Conservation (phyloP, 1,140 invertebrate genomes). For the Pogonomyrmex californicus region DNA sequence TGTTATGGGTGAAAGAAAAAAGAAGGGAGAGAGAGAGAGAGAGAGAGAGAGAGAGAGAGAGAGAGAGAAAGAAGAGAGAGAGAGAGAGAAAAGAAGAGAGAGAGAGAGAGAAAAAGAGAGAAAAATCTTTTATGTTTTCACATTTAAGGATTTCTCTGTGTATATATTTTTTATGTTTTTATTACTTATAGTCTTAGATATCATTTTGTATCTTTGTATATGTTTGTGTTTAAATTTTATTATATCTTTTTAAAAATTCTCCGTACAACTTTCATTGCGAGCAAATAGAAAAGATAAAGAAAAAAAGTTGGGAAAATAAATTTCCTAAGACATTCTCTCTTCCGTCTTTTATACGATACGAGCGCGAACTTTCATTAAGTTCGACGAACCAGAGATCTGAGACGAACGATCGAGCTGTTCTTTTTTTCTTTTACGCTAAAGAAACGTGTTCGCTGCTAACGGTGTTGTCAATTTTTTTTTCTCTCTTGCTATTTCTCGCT, state of each 20-base stretch:
- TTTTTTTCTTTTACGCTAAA: slow-evolving; percentile 36
- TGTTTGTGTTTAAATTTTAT: neutral
- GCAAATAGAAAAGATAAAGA: neutral
- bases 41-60: neutral
- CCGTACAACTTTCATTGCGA: neutral
- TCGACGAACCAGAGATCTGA: slow-evolving; percentile 26
- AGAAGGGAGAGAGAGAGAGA: neutral
- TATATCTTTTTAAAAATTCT: neutral
- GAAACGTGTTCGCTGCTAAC: slow-evolving; percentile 46
- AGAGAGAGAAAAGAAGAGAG: neutral
- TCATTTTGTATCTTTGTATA: neutral
- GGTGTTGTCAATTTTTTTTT: slow-evolving; percentile 53
- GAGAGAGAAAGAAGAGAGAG: neutral
- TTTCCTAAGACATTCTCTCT: neutral
- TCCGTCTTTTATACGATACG: slow-evolving; percentile 21
- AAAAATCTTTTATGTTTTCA: too few relatives aligned
- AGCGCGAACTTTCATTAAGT: slow-evolving; percentile 20
- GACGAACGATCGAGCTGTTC: slow-evolving; percentile 8
- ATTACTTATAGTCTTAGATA: neutral
- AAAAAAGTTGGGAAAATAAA: neutral
- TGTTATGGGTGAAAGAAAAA: too few relatives aligned
- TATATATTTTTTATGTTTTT: neutral
- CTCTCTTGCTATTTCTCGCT: slow-evolving; percentile 43
- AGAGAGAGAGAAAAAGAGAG: neutral
- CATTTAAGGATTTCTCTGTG: neutral